These are phyloP conservation scores for Montifringilla adamsi DNA, from an alignment of 2,113 vertebrate species.

Conservation along the genomic window DNA sequence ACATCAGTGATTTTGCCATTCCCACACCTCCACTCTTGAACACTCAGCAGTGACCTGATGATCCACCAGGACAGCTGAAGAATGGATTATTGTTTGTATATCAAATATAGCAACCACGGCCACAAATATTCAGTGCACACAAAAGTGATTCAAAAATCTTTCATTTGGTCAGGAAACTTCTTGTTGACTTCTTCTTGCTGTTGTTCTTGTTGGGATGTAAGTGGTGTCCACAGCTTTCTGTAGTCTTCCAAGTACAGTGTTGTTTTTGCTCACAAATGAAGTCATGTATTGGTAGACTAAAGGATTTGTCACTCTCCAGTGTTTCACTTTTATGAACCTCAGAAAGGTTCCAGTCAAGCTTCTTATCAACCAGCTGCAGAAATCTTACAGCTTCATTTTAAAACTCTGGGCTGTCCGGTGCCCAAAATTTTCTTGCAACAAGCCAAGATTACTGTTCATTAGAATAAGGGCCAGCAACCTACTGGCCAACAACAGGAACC, in stretches of 20 bases:
- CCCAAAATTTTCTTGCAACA: neutral
- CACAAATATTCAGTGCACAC: neutral
- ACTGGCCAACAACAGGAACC: neutral
- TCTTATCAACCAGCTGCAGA: constrained; percentile 55
- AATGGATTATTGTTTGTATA: neutral
- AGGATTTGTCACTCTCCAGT: constrained; percentile 38
- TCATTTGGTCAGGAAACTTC: constrained; percentile 1
- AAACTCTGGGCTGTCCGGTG: neutral
- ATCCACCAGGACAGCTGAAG: neutral
- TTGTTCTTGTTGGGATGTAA: neutral
- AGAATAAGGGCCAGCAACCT: neutral
- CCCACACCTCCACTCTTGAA: neutral
- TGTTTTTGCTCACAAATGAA: constrained; percentile 15
- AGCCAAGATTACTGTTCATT: neutral
- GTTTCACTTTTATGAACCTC: constrained; percentile 29
- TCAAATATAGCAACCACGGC: neutral
- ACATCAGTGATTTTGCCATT: neutral
- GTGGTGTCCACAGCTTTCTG: neutral
- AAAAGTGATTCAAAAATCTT: neutral
- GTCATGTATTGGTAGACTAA: neutral
- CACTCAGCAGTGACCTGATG: neutral
- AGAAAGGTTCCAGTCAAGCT: neutral
- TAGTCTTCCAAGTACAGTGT: neutral
- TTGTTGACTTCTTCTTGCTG: no score
- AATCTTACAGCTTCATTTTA: neutral